Base-by-base conservation (phyloP, 37 sponge, comb jelly and placozoan species). In the Geodia barretti region DNA sequence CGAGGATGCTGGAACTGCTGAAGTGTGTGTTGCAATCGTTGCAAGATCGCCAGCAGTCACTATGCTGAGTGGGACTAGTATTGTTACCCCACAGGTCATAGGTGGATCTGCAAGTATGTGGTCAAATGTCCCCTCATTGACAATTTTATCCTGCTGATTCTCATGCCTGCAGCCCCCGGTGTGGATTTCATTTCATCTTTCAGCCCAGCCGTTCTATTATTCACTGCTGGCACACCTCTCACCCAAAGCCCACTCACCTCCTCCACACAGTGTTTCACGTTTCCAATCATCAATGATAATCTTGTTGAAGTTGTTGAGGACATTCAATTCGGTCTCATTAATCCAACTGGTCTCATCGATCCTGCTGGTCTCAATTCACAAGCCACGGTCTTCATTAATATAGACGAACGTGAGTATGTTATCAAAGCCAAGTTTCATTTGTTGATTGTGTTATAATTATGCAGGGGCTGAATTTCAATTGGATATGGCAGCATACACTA, bases 221-320 rank as follows among this genome's bases (percentile, higher is more conserved):
- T n/a, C n/a, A n/a, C n/a, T n/a, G n/a, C n/a, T n/a, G 54, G 54
- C 7, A 17, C 54, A 17, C 14, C 54, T 47, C 11, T 47, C 14
- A 47, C 54, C 14, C 7, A 47, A 7, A 17, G 11, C 7, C 54
- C 54, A 17, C 11, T 14, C 14, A 47, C 54, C 7, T 47, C 54
- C 7, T 47, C 54, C 14, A 7, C 7, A 47, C 54, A 47, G 54
- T 47, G 54, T 14, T 47, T 47, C 14, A 47, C 11, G 7, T 7
- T 47, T 23, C 24, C 68, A 9, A 79, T 79, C n/a, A 79, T 60
- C 5, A 34, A 80, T 71, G 81, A 80, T 29, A 9, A 47, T 58
- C 31, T 71, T 60, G 62, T 71, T 1, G 81, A 80, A 31, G 39
- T 20, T 19, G 11, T 38, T 58, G 81, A 80, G 71, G 31, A 2